phyloP scores from a whole-genome alignment of 2,888 invertebrate genomes.

The Drosophila mercatorum region DNA sequence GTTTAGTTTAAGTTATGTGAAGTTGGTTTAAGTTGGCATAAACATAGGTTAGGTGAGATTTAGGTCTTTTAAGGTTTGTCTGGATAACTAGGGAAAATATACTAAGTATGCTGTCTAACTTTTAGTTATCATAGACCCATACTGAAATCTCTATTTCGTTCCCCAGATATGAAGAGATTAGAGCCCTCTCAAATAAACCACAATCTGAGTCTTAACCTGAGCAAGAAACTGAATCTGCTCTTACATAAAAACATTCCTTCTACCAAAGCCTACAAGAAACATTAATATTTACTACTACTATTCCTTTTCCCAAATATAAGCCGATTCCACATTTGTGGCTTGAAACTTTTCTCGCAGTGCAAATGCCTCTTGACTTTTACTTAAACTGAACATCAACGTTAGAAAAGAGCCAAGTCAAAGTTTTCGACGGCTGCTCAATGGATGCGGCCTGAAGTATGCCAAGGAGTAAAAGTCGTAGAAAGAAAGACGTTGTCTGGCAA shows the following conservation, averaged over 20 bases:
- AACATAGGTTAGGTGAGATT: neutral
- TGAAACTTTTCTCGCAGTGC: conserved; percentile 13
- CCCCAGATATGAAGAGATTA: neutral
- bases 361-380: conserved; percentile 10
- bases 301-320: neutral
- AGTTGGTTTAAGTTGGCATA: neutral
- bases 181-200: no score
- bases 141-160: neutral
- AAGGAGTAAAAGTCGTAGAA: conserved; percentile 4
- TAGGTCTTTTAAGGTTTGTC: no score
- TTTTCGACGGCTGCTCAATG: conserved; percentile 26
- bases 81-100: no score
- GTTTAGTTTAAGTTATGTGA: neutral
- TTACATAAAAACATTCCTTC: neutral
- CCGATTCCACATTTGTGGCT: neutral
- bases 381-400: conserved; percentile 25
- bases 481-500: conserved; percentile 26
- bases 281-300: neutral
- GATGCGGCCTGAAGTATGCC: conserved; percentile 21
- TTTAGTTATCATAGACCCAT: neutral
- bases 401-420: conserved; percentile 11
- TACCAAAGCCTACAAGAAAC: neutral
- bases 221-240: no score
- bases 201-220: no score
- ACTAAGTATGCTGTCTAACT: no score